Evolutionary conservation across 1,140 invertebrate genomes (phyloP).

Genomic region (Sitophilus oryzae): DNA sequence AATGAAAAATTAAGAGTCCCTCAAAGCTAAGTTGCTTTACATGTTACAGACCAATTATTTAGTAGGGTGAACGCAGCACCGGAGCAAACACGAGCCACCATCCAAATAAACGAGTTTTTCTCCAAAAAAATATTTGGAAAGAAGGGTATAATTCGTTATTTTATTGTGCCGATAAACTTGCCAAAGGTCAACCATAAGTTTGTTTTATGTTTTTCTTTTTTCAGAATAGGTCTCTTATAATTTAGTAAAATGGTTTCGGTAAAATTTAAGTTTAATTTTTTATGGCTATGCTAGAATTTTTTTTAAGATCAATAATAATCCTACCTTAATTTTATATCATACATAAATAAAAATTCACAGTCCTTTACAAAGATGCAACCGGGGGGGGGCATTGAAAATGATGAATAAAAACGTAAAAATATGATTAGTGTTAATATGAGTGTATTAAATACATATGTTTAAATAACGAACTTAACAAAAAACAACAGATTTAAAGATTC

Average conservation of each 20-base stretch:
- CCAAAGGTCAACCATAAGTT: neutral
- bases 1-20: neutral
- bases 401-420: too few species aligned
- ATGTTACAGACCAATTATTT: conserved; percentile 3
- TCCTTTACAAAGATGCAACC: too few species aligned
- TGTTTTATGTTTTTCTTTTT: neutral
- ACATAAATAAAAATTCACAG: too few species aligned
- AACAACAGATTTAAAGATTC: too few species aligned
- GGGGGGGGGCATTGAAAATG: too few species aligned
- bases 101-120: neutral
- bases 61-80: neutral
- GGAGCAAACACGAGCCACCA: neutral
- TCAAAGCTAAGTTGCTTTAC: conserved; percentile 3
- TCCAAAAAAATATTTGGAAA: neutral
- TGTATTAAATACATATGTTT: too few species aligned
- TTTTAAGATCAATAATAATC: too few species aligned
- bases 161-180: neutral
- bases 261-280: conserved; percentile 4
- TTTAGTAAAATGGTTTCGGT: too few species aligned
- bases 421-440: too few species aligned
- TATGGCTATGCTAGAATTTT: neutral
- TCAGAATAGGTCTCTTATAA: too few species aligned
- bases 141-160: neutral
- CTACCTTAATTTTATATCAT: too few species aligned
- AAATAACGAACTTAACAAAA: too few species aligned